Evolutionary conservation across 2,113 vertebrate species (phyloP).

Genomic region (Cynoglossus semilaevis): DNA sequence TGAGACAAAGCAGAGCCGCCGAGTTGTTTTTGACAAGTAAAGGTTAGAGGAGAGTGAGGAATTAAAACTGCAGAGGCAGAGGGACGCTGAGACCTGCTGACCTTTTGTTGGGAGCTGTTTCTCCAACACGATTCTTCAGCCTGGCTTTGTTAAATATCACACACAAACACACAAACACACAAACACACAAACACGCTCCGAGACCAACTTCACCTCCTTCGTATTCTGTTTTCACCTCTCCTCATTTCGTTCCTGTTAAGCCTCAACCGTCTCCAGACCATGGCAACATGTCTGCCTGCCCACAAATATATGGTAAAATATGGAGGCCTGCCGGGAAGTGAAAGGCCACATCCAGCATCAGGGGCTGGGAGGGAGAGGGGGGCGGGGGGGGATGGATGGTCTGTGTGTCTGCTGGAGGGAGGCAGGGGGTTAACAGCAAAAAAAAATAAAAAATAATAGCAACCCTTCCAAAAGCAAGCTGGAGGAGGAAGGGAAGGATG

Average conservation of each 20-base stretch:
- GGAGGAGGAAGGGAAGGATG: constrained; percentile 5
- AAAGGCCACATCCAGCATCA: constrained; percentile 57
- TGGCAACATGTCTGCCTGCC: constrained; percentile 41
- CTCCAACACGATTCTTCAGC: constrained; percentile 15
- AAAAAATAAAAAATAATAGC: constrained; percentile 31
- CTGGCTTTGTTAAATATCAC: constrained; percentile 8
- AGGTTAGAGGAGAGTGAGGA: background rate
- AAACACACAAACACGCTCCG: constrained; percentile 10
- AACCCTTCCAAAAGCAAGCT: constrained; percentile 21
- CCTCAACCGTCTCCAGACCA: constrained; percentile 8
- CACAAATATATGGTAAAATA: constrained; percentile 70
- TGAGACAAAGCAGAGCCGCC: background rate
- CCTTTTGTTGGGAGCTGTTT: constrained; percentile 36
- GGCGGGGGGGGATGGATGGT: constrained; percentile 26
- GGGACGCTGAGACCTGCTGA: constrained; percentile 18
- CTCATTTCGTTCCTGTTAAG: background rate
- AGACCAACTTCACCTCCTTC: background rate
- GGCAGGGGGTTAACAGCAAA: constrained; percentile 19
- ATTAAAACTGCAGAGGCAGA: constrained; percentile 4
- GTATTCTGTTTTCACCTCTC: constrained; percentile 4
- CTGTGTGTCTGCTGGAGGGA: background rate
- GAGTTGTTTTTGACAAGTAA: background rate
- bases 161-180: constrained; percentile 7
- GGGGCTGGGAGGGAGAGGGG: constrained; percentile 37
- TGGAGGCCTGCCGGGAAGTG: constrained; percentile 59